Conservation (phyloP, 92 coral and sea anemone species). For the Pocillopora meandrina region DNA sequence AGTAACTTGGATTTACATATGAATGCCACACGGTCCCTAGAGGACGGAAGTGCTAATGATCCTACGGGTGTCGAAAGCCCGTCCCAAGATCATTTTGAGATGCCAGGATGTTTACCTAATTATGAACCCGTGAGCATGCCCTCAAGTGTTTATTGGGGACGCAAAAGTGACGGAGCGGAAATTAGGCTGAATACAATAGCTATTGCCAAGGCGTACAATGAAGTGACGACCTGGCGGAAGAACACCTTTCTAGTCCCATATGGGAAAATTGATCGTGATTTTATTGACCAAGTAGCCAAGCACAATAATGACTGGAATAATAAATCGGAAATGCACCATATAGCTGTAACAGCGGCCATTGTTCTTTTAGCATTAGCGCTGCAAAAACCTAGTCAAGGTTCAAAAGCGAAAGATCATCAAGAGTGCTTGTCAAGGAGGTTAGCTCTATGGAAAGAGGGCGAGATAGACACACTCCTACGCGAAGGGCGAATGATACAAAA, state of each 20-base stretch:
- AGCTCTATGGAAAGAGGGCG: too few relatives aligned
- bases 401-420: constrained; percentile 43
- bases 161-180: constrained; percentile 23
- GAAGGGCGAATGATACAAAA: too few relatives aligned
- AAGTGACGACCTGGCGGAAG: constrained; percentile 34
- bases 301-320: constrained; percentile 44
- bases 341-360: constrained; percentile 10
- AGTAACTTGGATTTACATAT: too few relatives aligned
- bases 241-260: constrained; percentile 39
- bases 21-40: too few relatives aligned
- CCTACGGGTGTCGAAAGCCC: too few relatives aligned
- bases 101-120: constrained; percentile 40
- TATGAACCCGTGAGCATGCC: constrained; percentile 36
- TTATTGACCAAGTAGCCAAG: constrained; percentile 30
- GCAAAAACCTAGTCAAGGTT: constrained; percentile 37
- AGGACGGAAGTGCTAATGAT: too few relatives aligned
- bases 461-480: too few relatives aligned
- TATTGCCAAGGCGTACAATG: constrained; percentile 36
- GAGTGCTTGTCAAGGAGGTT: constrained; percentile 9
- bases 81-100: neutral
- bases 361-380: constrained; percentile 28
- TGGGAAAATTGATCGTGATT: neutral
- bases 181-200: constrained; percentile 13
- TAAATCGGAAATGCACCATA: constrained; percentile 30
- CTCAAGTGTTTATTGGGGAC: constrained; percentile 41